A percentile compares a stretch with the other conserved stretches of the same genome.
Evolutionary conservation across 2,797 vertebrate species (phyloP).

Genomic region (Squalus acanthias): DNA sequence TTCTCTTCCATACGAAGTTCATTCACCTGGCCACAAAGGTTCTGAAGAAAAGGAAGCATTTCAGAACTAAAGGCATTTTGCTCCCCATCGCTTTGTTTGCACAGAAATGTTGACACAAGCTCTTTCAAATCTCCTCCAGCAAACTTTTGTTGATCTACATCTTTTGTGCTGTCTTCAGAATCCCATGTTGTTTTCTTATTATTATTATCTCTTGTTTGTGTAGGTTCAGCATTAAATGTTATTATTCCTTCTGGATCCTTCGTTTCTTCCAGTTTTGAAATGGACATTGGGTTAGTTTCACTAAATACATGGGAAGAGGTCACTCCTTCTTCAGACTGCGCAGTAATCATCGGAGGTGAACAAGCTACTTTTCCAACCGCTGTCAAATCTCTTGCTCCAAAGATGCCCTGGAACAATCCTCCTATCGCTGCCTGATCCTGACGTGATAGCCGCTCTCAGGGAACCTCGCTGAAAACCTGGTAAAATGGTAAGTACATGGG

Average conservation of each 20-base stretch:
- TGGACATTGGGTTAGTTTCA: background rate
- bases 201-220: background rate
- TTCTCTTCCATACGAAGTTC: constrained; percentile 57
- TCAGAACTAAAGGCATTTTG: constrained; percentile 48
- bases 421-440: constrained; percentile 60
- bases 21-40: constrained; percentile 71
- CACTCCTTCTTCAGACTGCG: background rate
- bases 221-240: background rate
- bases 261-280: background rate
- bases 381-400: constrained; percentile 57
- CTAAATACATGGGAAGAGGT: background rate
- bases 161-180: background rate
- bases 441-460: no score
- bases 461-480: background rate
- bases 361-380: constrained; percentile 45
- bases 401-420: constrained; percentile 59
- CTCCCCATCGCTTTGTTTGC: constrained; percentile 45
- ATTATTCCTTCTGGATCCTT: background rate
- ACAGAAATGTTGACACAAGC: constrained; percentile 50
- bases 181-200: background rate
- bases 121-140: constrained; percentile 46
- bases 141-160: background rate
- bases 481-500: no score
- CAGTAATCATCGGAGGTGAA: background rate
- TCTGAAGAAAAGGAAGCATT: constrained; percentile 73